Conservation (phyloP, 2,113 vertebrate species). For the Phrynosoma blainvillii region DNA sequence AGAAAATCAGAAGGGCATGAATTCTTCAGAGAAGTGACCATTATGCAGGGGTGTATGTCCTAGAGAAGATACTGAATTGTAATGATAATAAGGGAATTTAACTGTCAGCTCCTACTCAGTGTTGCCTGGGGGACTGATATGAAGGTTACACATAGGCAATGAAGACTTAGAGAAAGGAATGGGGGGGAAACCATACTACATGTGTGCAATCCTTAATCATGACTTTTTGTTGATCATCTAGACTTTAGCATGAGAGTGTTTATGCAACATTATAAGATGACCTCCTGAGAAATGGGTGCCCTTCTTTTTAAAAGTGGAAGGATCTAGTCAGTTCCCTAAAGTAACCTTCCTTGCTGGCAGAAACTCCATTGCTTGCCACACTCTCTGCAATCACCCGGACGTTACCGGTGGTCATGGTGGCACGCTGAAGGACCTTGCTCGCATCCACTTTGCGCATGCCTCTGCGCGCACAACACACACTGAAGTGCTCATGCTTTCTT, state of each 20-base stretch:
- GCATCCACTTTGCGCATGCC: constrained; percentile 21
- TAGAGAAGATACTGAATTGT: background rate
- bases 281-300: constrained; percentile 6
- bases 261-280: background rate
- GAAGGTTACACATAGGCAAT: background rate
- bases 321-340: constrained; percentile 26
- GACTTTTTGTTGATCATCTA: background rate
- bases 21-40: too few relatives aligned
- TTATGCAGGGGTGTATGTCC: background rate
- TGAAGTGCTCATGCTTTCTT: constrained; percentile 61
- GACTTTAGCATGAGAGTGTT: background rate
- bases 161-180: background rate
- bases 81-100: background rate
- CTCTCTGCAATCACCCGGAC: constrained; percentile 37
- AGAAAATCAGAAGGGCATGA: too few relatives aligned
- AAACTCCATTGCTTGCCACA: constrained; percentile 4
- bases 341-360: constrained; percentile 41
- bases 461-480: constrained; percentile 19
- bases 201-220: background rate
- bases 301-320: constrained; percentile 53
- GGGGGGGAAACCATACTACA: background rate
- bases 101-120: background rate
- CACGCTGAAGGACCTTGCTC: constrained; percentile 41
- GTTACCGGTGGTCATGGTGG: constrained; percentile 14
- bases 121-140: background rate